Percentiles rank a stretch among this genome's conserved stretches.
phyloP scores from a whole-genome alignment of 2,113 vertebrate species.

The Rhipidura dahli region DNA sequence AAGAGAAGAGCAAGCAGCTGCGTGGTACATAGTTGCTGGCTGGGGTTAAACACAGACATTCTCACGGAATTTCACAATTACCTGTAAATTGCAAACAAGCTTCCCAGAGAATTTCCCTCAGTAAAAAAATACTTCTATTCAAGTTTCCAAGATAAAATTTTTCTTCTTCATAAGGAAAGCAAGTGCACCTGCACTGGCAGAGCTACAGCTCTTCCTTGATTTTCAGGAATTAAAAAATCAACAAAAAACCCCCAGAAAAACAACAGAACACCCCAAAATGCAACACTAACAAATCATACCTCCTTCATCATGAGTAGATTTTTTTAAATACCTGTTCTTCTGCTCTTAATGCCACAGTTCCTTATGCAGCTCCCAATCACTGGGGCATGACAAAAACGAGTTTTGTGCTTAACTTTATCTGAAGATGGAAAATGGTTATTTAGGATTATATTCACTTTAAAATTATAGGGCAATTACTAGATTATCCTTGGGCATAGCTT shows the following conservation, averaged over 20 bases:
- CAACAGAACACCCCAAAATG: neutral
- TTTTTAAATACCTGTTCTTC: neutral
- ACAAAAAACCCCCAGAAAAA: neutral
- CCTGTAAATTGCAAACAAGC: neutral
- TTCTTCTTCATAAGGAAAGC: neutral
- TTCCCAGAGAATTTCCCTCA: neutral
- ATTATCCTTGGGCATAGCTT: neutral
- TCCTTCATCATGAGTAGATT: neutral
- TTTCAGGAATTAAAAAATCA: neutral
- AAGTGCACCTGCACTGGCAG: neutral
- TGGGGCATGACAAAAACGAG: neutral
- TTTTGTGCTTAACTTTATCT: neutral
- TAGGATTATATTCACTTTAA: neutral
- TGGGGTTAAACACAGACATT: neutral
- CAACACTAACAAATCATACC: neutral
- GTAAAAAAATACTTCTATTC: neutral
- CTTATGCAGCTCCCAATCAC: neutral
- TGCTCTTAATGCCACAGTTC: neutral
- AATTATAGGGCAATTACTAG: neutral
- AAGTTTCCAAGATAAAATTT: neutral
- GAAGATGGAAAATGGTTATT: neutral
- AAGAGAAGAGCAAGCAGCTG: neutral
- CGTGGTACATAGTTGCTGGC: neutral
- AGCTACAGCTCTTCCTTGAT: neutral
- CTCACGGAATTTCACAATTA: neutral